These are phyloP conservation scores for Tenualosa ilisha DNA, from an alignment of 2,797 vertebrate genomes.

Conservation along the genomic window DNA sequence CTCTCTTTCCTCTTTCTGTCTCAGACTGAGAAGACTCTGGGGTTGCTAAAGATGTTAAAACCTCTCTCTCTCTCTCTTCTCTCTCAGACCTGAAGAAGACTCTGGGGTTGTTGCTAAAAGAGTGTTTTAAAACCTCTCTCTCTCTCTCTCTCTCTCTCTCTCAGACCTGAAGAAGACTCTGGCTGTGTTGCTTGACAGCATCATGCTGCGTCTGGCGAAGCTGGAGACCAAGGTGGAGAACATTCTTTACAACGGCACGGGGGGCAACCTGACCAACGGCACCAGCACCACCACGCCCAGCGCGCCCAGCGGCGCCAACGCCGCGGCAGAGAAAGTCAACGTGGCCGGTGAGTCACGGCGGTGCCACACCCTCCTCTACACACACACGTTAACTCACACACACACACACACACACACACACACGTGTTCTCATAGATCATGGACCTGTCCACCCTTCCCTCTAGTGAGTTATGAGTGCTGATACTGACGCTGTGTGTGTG, in stretches of 20 bases:
- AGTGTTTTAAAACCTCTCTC: background rate
- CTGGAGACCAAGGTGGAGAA: conserved; percentile 95
- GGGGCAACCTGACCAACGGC: conserved; percentile 88
- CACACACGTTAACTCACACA: background rate
- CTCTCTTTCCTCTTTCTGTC: background rate
- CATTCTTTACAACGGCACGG: conserved; percentile 89
- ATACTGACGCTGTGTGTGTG: too few species aligned
- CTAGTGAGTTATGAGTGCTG: too few species aligned
- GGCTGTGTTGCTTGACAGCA: conserved; percentile 95
- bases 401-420: conserved; percentile 7
- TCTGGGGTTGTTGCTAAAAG: background rate
- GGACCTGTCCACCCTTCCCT: too few species aligned
- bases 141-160: conserved; percentile 23
- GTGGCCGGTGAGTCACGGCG: conserved; percentile 83
- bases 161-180: conserved; percentile 91
- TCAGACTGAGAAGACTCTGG: background rate
- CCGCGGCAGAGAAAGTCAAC: conserved; percentile 85
- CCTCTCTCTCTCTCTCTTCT: conserved; percentile 32
- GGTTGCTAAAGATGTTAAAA: background rate
- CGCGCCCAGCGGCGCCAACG: conserved; percentile 59
- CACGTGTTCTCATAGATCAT: background rate
- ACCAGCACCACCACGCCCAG: conserved; percentile 78
- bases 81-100: background rate
- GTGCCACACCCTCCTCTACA: background rate
- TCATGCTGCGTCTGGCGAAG: conserved; percentile 93